Conservation (phyloP, 2,888 invertebrate genomes). For the Macrostomum cliftonense region DNA sequence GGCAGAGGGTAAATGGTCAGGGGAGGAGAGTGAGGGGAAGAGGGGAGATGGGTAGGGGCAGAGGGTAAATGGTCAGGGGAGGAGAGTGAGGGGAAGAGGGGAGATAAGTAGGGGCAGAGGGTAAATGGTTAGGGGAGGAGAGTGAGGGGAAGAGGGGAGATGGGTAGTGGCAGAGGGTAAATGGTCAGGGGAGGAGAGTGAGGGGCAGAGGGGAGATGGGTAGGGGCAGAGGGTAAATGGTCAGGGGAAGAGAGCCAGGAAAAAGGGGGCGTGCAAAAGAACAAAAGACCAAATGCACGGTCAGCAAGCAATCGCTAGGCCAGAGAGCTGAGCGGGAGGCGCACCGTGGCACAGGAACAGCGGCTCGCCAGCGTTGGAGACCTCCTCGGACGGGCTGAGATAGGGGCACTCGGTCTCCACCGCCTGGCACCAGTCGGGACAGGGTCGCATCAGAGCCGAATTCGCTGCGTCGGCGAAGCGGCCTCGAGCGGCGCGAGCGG, state of each 20-base stretch:
- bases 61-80: not conserved
- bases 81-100: not conserved
- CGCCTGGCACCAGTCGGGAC: slow-evolving; percentile 3
- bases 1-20: too few species aligned
- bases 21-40: too few species aligned
- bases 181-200: too few species aligned
- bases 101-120: not conserved
- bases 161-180: not conserved
- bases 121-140: not conserved
- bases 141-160: not conserved
- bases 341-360: slow-evolving; percentile 7
- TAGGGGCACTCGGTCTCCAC: slow-evolving; percentile 9
- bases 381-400: slow-evolving; percentile 7
- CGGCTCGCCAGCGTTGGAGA: slow-evolving; percentile 6
- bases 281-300: not conserved
- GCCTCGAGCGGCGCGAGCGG: too few species aligned
- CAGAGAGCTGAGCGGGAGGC: not conserved
- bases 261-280: not conserved
- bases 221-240: not conserved
- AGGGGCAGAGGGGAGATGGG: not conserved
- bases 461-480: too few species aligned
- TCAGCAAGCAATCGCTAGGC: not conserved
- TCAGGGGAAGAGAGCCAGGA: not conserved
- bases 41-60: not conserved
- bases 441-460: not conserved